Base-by-base conservation (phyloP, 2,797 vertebrate genomes). In the Trachurus trachurus region DNA sequence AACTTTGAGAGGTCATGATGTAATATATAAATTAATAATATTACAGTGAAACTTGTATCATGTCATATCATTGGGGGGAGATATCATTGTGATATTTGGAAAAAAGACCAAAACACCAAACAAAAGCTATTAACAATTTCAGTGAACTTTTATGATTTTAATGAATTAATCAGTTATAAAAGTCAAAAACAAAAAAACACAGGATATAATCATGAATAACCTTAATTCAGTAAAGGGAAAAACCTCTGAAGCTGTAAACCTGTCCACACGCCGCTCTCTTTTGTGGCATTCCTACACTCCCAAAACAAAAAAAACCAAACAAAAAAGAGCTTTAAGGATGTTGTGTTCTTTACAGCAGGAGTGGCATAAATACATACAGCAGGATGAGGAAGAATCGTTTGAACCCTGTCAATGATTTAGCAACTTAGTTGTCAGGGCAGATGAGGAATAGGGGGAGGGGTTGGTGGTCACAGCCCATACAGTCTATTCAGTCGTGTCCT, bases 361-460 rank as follows among this genome's bases (percentile, higher is more conserved):
- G 47, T 72, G 42, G 57, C 67, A 83, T 80, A 80, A 87, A 90
- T 83, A 87, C 56, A 85, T 77, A 80, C 74, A 90, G 72, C 71
- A 80, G 62, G 71, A 29, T 52, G 39, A 74, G 21, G 7, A 54
- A 39, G 53, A 76, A 66, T 80, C 19, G 71, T 63, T 60, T 71
- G 34, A 80, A 76, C 21, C 57, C 80, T 53, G 74, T 83, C 45
- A 75, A 49, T 81, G 50, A 88, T 84, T 91, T 29, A 72, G 50
- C n/a, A 19, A 21, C 15, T 3, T 40, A 59, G 50, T 54, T 8
- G 2, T 82, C 26, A 29, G 6, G 69, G 22, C 57, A 40, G 42
- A 44, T 5, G 4, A 44, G 13, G 17, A 17, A 49, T 3, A 19
- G 53, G 10, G 50, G 17, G 2, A 11, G 7, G 50, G 67, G 31